Evolutionary conservation across 2,797 vertebrate genomes (phyloP).

Genomic region (Alfaro cultratus): DNA sequence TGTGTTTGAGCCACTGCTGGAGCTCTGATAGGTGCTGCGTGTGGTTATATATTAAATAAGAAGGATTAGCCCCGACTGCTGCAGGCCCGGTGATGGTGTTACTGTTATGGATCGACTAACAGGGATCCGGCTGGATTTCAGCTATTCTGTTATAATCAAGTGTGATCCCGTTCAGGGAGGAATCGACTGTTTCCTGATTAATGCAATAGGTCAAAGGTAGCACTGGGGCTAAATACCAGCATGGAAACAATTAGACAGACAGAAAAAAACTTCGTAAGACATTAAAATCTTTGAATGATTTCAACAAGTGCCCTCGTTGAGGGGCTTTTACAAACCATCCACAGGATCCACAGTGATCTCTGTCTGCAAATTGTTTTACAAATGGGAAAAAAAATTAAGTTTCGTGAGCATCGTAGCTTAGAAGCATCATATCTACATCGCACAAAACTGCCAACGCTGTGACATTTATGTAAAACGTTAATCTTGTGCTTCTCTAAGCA

Average conservation of each 20-base stretch:
- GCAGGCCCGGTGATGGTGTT: conserved; percentile 63
- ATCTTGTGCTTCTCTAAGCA: not conserved
- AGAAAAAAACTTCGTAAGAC: conserved; percentile 12
- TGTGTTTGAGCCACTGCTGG: conserved; percentile 39
- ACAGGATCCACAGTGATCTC: not conserved
- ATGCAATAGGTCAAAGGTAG: conserved; percentile 39
- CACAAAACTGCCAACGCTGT: not conserved
- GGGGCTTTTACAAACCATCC: not conserved
- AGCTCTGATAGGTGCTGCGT: conserved; percentile 55
- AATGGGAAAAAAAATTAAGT: not conserved
- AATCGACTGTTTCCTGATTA: conserved; percentile 52
- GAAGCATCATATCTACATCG: not conserved
- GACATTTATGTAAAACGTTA: not conserved
- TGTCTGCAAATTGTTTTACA: not conserved
- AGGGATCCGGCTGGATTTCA: conserved; percentile 59
- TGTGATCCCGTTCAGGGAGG: conserved; percentile 60
- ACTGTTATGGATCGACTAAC: conserved; percentile 60
- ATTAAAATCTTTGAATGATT: conserved; percentile 1
- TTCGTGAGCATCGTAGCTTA: no score
- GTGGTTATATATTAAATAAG: conserved; percentile 72
- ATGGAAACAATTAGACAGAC: conserved; percentile 15
- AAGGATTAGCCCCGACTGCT: conserved; percentile 67
- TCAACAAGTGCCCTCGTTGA: not conserved
- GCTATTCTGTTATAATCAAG: conserved; percentile 69
- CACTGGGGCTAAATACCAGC: conserved; percentile 29